phyloP scores from a whole-genome alignment of 2,888 invertebrate genomes.

The Ceraclea dissimilis region DNA sequence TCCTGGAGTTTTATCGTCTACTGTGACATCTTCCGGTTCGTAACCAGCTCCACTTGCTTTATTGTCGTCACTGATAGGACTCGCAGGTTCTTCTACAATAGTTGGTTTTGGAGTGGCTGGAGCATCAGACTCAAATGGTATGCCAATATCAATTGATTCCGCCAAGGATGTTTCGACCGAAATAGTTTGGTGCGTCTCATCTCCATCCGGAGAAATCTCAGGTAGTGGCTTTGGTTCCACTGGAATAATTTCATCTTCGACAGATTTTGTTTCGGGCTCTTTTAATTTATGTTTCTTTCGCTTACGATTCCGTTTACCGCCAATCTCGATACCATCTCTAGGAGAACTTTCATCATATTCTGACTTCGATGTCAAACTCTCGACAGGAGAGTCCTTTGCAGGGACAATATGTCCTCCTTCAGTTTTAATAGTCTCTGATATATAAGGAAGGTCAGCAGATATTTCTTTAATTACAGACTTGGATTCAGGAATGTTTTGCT shows the following conservation, averaged over 20 bases:
- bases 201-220: slow-evolving; percentile 27
- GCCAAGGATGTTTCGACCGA: slow-evolving; percentile 43
- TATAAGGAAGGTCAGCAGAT: slow-evolving; percentile 22
- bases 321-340: slow-evolving; percentile 39
- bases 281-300: slow-evolving; percentile 53
- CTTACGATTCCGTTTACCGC: slow-evolving; percentile 52
- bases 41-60: slow-evolving; percentile 57
- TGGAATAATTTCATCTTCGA: slow-evolving; percentile 18
- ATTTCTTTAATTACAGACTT: slow-evolving; percentile 20
- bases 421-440: slow-evolving; percentile 24
- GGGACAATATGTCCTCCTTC: slow-evolving; percentile 24
- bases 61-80: slow-evolving; percentile 38
- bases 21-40: slow-evolving; percentile 60
- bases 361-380: slow-evolving; percentile 28
- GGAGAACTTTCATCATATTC: slow-evolving; percentile 33
- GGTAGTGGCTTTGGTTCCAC: slow-evolving; percentile 23
- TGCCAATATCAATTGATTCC: slow-evolving; percentile 46
- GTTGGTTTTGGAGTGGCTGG: slow-evolving; percentile 46
- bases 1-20: slow-evolving; percentile 36
- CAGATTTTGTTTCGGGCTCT: slow-evolving; percentile 22
- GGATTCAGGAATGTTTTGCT: slow-evolving; percentile 17
- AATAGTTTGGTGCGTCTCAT: slow-evolving; percentile 28
- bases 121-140: slow-evolving; percentile 40
- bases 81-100: slow-evolving; percentile 28
- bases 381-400: slow-evolving; percentile 12